Conservation (phyloP, 2,888 invertebrate species). For the Noctua janthe region DNA sequence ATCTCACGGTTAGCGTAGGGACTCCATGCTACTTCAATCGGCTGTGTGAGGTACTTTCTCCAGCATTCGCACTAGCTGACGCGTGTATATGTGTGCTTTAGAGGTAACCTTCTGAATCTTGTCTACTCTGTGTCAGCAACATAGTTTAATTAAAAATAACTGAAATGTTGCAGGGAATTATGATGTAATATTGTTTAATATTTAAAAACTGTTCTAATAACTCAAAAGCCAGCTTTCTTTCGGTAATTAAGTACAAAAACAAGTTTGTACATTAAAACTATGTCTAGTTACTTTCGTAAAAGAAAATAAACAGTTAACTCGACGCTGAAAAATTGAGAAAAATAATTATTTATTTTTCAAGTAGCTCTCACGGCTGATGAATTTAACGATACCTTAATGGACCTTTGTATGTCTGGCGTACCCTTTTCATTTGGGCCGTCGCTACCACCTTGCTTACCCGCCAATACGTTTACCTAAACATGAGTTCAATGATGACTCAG, state of each 20-base stretch:
- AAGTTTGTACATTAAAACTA: neutral
- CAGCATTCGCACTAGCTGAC: too few species aligned
- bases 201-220: neutral
- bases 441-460: too few species aligned
- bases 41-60: too few species aligned
- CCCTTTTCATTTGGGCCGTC: too few species aligned
- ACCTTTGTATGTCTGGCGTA: neutral
- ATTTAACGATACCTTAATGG: neutral
- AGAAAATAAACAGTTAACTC: neutral
- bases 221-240: neutral
- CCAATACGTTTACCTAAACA: too few species aligned
- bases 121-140: neutral
- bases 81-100: neutral
- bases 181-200: constrained; percentile 4
- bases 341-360: neutral
- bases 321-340: neutral
- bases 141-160: constrained; percentile 53
- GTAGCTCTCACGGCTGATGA: neutral
- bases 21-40: too few species aligned
- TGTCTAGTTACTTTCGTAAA: neutral
- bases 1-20: too few species aligned
- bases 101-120: neutral
- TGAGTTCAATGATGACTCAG: too few species aligned
- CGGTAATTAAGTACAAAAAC: neutral
- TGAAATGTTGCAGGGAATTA: constrained; percentile 40